A percentile compares a stretch with the other conserved stretches of the same genome.
phyloP scores from a whole-genome alignment of 2,113 vertebrate species.

The Sorex araneus region DNA sequence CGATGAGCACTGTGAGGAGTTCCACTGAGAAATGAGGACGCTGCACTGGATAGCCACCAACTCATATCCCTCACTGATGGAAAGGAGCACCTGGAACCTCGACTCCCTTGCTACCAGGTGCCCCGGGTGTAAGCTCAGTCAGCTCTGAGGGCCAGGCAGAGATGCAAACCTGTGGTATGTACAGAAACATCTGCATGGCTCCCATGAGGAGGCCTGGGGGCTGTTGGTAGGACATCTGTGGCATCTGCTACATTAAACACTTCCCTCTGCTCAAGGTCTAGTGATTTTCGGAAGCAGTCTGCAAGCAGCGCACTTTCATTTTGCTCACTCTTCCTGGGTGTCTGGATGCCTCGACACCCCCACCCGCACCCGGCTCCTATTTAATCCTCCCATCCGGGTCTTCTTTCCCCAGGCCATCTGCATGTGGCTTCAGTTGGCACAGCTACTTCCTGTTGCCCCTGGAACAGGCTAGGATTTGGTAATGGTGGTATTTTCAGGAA shows the following conservation, averaged over 20 bases:
- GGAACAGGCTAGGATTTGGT: background rate
- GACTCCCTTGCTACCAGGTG: background rate
- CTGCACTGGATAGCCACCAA: background rate
- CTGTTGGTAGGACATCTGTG: background rate
- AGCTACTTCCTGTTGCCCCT: conserved; percentile 53
- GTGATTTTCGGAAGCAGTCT: conserved; percentile 21
- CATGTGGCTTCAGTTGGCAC: background rate
- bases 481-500: background rate
- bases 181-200: background rate
- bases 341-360: background rate
- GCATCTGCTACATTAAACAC: background rate
- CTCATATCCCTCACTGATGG: background rate
- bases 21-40: background rate
- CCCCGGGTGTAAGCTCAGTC: background rate
- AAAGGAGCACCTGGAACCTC: background rate
- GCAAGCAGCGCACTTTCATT: background rate
- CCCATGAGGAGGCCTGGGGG: background rate
- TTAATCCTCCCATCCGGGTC: background rate
- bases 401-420: background rate
- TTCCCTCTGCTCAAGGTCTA: background rate
- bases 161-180: background rate
- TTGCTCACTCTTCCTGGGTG: background rate
- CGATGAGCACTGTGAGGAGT: background rate
- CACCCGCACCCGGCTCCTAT: too few species aligned
- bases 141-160: background rate